Conservation (phyloP, 2,113 vertebrate genomes). For the Vulpes ferrilata region DNA sequence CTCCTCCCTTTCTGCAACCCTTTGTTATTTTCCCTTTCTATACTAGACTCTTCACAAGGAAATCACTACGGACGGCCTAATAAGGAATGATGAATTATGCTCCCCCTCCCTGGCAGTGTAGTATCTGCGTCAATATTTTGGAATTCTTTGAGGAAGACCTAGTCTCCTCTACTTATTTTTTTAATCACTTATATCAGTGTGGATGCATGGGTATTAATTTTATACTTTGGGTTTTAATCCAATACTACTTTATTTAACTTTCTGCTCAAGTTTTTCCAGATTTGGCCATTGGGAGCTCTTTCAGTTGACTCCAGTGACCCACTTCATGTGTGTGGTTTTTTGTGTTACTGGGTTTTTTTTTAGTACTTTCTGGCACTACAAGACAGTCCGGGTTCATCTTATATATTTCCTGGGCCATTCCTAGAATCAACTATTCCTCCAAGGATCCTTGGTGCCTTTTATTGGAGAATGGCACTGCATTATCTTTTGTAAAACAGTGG, state of each 20-base stretch:
- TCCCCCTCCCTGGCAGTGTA: not conserved
- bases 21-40: not conserved
- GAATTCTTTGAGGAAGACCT: not conserved
- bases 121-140: not conserved
- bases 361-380: not conserved
- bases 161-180: not conserved
- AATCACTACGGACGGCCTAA: not conserved
- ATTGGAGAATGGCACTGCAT: not conserved
- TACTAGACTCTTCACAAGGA: not conserved
- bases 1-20: too few relatives aligned
- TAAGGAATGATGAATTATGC: not conserved
- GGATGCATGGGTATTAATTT: not conserved
- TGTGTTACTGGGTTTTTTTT: not conserved
- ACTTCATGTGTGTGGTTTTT: not conserved
- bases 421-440: not conserved
- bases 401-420: not conserved
- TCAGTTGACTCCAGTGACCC: not conserved
- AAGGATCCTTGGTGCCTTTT: not conserved
- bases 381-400: not conserved
- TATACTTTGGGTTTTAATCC: not conserved
- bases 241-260: not conserved
- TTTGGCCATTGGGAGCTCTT: not conserved
- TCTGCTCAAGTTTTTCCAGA: not conserved
- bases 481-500: not conserved
- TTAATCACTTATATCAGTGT: not conserved